Evolutionary conservation across 2,113 vertebrate genomes (phyloP).

Genomic region (Saimiri boliviensis): DNA sequence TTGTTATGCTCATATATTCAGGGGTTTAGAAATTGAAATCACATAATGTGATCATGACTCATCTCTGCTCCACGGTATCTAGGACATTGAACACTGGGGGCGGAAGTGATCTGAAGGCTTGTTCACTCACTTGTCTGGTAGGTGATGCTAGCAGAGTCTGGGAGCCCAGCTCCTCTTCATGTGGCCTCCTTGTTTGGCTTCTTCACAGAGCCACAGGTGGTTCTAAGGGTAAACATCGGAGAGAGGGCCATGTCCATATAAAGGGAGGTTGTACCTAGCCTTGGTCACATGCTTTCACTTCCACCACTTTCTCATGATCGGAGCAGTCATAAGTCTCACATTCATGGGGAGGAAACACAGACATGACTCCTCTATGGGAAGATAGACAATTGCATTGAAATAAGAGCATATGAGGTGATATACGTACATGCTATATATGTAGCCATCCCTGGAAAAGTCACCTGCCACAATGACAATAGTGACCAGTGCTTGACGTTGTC

Average conservation of each 20-base stretch:
- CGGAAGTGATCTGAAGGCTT: not conserved
- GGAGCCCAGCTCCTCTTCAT: not conserved
- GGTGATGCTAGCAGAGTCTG: not conserved
- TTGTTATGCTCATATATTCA: not conserved
- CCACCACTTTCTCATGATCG: not conserved
- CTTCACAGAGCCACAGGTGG: not conserved
- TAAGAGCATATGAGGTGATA: not conserved
- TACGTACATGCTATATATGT: rapidly evolving
- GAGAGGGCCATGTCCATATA: rapidly evolving
- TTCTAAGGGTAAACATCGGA: not conserved
- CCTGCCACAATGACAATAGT: not conserved
- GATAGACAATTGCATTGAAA: not conserved
- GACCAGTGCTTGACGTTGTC: not conserved
- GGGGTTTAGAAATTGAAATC: not conserved
- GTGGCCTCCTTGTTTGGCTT: not conserved
- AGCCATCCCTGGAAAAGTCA: not conserved
- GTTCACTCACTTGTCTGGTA: not conserved
- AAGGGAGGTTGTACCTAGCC: not conserved
- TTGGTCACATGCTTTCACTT: not conserved
- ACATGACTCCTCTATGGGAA: not conserved
- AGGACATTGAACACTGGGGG: not conserved
- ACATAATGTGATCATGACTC: not conserved
- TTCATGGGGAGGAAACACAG: not conserved
- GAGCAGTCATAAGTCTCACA: not conserved
- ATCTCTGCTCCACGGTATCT: rapidly evolving